Evolutionary conservation across 2,113 vertebrate genomes (phyloP).

Genomic region (Callorhinus ursinus): DNA sequence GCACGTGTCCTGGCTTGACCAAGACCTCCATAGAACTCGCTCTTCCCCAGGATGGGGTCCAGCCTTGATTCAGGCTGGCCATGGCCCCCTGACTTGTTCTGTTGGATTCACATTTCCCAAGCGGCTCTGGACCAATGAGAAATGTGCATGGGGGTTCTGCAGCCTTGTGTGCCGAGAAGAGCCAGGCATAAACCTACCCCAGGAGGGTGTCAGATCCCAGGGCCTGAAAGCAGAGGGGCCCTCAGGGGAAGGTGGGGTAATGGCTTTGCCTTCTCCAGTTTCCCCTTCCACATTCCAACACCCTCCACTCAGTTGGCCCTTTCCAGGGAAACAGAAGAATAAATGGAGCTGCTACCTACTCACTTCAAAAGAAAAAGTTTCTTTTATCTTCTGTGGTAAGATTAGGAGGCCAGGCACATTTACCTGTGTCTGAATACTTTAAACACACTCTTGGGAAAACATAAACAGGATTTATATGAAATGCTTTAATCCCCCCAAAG

Average conservation of each 20-base stretch:
- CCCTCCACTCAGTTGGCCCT: neutral
- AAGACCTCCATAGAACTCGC: neutral
- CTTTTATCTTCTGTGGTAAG: slow-evolving; percentile 61
- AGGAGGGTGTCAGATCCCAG: neutral
- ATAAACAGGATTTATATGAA: slow-evolving; percentile 74
- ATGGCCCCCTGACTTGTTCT: neutral
- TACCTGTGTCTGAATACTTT: slow-evolving; percentile 58
- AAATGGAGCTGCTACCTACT: slow-evolving; percentile 24
- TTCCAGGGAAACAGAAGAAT: slow-evolving; percentile 51
- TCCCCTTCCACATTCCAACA: neutral
- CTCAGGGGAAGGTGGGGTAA: accelerated
- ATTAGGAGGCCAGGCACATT: slow-evolving; percentile 52
- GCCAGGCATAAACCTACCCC: neutral
- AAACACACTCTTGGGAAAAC: slow-evolving; percentile 59
- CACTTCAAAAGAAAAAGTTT: slow-evolving; percentile 54
- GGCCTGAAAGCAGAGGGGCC: neutral
- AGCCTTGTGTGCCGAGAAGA: neutral
- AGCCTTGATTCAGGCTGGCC: neutral
- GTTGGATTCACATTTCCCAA: neutral
- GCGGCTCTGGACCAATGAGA: neutral
- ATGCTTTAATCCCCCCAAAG: slow-evolving; percentile 38
- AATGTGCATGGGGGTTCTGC: neutral
- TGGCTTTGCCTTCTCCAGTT: neutral
- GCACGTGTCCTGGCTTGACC: neutral
- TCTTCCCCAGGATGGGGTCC: neutral